phyloP scores from a whole-genome alignment of 2,888 invertebrate genomes.

The Rhamphomyia laevipes region DNA sequence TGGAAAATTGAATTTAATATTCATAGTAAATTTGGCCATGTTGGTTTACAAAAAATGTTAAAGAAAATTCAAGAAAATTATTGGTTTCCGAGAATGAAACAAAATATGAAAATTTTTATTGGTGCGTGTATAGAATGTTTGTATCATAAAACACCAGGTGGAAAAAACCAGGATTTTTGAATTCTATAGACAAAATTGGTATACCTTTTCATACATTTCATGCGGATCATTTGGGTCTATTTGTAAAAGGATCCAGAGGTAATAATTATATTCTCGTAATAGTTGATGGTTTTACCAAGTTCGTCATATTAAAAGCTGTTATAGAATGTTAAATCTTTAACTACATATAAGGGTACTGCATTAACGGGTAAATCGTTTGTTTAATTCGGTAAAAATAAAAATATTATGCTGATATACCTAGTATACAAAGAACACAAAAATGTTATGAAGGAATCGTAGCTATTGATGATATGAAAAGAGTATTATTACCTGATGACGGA shows the following conservation, averaged over 20 bases:
- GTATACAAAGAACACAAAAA: too few species aligned
- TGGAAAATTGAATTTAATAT: constrained; percentile 13
- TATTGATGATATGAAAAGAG: constrained; percentile 7
- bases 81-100: constrained; percentile 32
- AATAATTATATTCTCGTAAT: constrained; percentile 27
- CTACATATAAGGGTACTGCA: too few species aligned
- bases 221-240: constrained; percentile 35
- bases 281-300: constrained; percentile 32
- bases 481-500: background rate
- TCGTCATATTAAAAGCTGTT: too few species aligned
- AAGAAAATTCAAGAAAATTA: too few species aligned
- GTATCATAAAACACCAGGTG: constrained; percentile 23
- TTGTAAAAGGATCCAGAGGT: constrained; percentile 22
- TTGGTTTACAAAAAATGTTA: constrained; percentile 18
- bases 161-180: constrained; percentile 25
- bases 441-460: too few species aligned
- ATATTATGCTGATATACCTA: too few species aligned
- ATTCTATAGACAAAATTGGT: constrained; percentile 30
- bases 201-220: constrained; percentile 33
- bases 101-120: constrained; percentile 31
- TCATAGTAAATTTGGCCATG: constrained; percentile 16
- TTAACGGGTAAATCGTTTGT: too few species aligned
- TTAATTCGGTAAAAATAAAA: too few species aligned
- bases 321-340: too few species aligned
- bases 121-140: constrained; percentile 22